Conservation (phyloP, 2,888 invertebrate species). For the Brachyptera risi region DNA sequence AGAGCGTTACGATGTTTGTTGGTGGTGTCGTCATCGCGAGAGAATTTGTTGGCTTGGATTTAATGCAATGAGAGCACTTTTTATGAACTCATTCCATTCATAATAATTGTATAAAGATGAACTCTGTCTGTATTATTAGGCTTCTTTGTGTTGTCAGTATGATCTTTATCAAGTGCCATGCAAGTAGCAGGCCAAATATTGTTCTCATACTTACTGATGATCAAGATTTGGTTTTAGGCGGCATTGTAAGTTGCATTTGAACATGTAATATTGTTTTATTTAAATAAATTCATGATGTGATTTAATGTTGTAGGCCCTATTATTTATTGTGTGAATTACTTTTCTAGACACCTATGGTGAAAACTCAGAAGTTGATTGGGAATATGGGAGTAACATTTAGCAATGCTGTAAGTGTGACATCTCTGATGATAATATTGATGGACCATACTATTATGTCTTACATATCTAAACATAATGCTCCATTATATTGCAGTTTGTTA, state of each 20-base stretch:
- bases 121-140: background rate
- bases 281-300: background rate
- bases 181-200: no score
- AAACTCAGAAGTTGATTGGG: constrained; percentile 58
- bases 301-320: background rate
- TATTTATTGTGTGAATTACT: background rate
- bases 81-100: no score
- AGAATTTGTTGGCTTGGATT: constrained; percentile 69
- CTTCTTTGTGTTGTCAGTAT: background rate
- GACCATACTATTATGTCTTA: no score
- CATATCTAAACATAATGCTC: no score
- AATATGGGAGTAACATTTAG: constrained; percentile 62
- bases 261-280: background rate
- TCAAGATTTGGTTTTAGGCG: constrained; percentile 74
- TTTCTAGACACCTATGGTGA: constrained; percentile 63
- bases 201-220: constrained; percentile 79
- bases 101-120: no score
- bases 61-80: constrained; percentile 50
- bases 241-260: constrained; percentile 58
- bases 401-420: constrained; percentile 76
- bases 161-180: background rate
- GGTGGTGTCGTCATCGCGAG: constrained; percentile 73
- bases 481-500: constrained; percentile 66
- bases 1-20: constrained; percentile 74
- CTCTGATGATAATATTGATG: no score